A percentile compares a stretch with the other conserved stretches of the same genome.
Conservation (phyloP, 2,113 vertebrate species). For the Arenaria interpres region DNA sequence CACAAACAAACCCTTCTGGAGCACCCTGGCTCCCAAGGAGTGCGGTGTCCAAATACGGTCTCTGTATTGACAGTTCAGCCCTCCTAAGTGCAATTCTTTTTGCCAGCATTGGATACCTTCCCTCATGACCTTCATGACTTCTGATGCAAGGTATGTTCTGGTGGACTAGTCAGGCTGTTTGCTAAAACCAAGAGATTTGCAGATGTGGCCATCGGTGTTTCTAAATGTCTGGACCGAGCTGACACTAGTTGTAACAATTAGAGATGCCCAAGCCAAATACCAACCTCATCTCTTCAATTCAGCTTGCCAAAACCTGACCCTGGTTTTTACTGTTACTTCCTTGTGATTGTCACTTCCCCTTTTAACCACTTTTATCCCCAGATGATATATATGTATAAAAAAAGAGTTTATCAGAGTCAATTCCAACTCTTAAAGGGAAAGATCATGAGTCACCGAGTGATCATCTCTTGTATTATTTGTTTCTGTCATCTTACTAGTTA, state of each 20-base stretch:
- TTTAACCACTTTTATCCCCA: background rate
- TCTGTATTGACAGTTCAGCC: background rate
- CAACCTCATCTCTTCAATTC: background rate
- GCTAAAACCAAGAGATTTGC: background rate
- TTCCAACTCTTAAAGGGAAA: background rate
- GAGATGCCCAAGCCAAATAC: background rate
- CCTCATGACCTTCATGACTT: background rate
- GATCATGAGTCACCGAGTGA: background rate
- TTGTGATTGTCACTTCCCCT: background rate
- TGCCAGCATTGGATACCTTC: background rate
- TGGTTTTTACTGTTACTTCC: background rate
- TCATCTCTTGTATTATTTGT: background rate
- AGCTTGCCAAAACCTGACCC: background rate
- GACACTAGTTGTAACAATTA: background rate
- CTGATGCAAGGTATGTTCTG: background rate
- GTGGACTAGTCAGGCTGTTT: background rate
- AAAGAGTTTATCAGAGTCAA: background rate
- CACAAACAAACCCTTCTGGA: conserved; percentile 1
- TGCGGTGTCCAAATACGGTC: background rate
- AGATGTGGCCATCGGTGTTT: background rate
- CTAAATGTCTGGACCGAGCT: background rate
- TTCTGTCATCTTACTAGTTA: background rate
- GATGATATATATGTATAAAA: no score
- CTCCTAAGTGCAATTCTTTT: background rate
- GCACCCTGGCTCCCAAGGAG: background rate